Conservation (phyloP, 1,140 invertebrate genomes). For the Hylaeus volcanicus region DNA sequence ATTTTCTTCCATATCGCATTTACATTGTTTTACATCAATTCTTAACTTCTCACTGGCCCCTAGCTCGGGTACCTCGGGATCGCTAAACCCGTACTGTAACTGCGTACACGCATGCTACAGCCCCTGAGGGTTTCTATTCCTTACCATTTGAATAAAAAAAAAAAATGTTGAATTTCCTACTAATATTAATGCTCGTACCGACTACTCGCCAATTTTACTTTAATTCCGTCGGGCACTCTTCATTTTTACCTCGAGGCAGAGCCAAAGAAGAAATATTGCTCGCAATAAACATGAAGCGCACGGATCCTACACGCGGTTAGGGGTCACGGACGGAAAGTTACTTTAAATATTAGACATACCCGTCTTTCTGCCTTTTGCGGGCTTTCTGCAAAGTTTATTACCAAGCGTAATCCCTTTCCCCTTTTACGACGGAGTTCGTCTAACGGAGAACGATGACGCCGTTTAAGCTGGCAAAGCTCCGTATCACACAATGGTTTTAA, state of each 20-base stretch:
- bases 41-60: too few species aligned
- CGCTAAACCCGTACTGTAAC: too few species aligned
- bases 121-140: too few species aligned
- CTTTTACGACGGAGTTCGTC: constrained; percentile 53
- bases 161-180: too few species aligned
- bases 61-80: too few species aligned
- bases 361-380: constrained; percentile 22
- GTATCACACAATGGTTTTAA: constrained; percentile 51
- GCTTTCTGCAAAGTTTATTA: constrained; percentile 55
- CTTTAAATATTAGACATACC: constrained; percentile 40
- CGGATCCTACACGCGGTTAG: background rate
- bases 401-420: constrained; percentile 52
- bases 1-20: too few species aligned
- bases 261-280: background rate
- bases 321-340: constrained; percentile 6
- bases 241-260: background rate
- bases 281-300: background rate
- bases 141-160: too few species aligned
- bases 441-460: constrained; percentile 51
- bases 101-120: too few species aligned
- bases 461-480: constrained; percentile 56
- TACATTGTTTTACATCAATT: too few species aligned
- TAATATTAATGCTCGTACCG: too few species aligned
- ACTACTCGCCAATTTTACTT: too few species aligned
- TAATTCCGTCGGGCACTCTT: too few species aligned